phyloP scores from a whole-genome alignment of 92 coral and sea anemone genomes.

The Ricordea florida region DNA sequence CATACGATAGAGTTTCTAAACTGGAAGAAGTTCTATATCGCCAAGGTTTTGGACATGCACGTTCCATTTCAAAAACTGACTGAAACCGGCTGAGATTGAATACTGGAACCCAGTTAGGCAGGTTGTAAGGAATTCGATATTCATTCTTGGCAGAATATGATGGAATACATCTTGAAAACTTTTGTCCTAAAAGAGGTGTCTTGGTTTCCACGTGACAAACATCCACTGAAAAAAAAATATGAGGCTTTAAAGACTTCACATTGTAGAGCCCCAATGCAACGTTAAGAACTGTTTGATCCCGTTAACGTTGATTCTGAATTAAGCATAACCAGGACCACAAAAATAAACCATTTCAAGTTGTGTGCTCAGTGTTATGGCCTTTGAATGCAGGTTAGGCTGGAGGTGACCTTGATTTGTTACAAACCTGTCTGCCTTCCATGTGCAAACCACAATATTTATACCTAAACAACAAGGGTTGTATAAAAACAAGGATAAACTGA shows the following conservation, averaged over 20 bases:
- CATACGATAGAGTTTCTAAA: conserved; percentile 47
- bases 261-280: too few species aligned
- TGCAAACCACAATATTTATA: too few species aligned
- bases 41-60: conserved; percentile 77
- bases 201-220: conserved; percentile 24
- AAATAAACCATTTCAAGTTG: too few species aligned
- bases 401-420: too few species aligned
- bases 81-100: conserved; percentile 39
- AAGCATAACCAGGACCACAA: too few species aligned
- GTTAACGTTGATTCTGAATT: too few species aligned
- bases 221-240: conserved; percentile 11
- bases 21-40: conserved; percentile 59
- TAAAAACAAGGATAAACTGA: too few species aligned
- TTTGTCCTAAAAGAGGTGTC: neutral
- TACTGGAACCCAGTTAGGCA: conserved; percentile 75
- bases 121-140: conserved; percentile 57
- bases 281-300: too few species aligned
- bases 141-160: conserved; percentile 56
- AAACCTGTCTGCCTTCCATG: too few species aligned
- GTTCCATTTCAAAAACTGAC: conserved; percentile 52
- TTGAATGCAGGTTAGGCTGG: too few species aligned
- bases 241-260: neutral
- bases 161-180: conserved; percentile 52
- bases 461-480: too few species aligned
- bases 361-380: too few species aligned